phyloP scores from a whole-genome alignment of 2,888 invertebrate genomes.

The Agelastica alni region DNA sequence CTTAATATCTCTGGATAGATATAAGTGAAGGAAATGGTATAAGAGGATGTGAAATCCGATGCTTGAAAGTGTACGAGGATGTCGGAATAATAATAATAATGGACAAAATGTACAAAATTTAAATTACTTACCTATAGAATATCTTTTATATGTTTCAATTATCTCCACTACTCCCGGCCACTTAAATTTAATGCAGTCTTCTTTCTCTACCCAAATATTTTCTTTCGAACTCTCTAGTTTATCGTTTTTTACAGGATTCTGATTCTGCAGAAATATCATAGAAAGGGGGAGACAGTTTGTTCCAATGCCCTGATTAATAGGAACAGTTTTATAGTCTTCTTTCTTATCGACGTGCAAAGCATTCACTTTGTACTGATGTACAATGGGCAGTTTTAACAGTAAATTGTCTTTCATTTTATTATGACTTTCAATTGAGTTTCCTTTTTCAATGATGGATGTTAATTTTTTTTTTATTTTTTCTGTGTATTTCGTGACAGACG shows the following conservation, averaged over 20 bases:
- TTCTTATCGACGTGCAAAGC: constrained; percentile 30
- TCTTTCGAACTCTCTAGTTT: constrained; percentile 20
- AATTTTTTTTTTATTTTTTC: constrained; percentile 49
- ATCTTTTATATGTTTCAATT: constrained; percentile 60
- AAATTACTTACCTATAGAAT: constrained; percentile 58
- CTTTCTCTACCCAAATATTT: constrained; percentile 26
- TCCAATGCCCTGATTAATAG: constrained; percentile 4
- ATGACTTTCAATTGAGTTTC: neutral
- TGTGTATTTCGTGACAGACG: constrained; percentile 58
- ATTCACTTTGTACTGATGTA: constrained; percentile 36
- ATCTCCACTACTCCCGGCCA: constrained; percentile 62
- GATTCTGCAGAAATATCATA: constrained; percentile 11
- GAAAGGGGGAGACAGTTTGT: constrained; percentile 13
- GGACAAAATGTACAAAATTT: constrained; percentile 3
- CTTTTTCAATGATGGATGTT: constrained; percentile 18
- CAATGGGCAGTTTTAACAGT: constrained; percentile 40
- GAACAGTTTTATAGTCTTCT: constrained; percentile 13
- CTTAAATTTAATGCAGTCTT: constrained; percentile 21
- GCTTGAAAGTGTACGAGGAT: too few species aligned
- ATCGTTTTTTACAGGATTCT: constrained; percentile 6
- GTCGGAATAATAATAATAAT: too few species aligned
- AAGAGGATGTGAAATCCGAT: too few species aligned
- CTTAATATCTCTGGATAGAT: too few species aligned
- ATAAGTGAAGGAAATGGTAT: too few species aligned
- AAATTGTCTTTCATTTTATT: constrained; percentile 36